Percentiles rank a stretch among this genome's conserved stretches.
Evolutionary conservation across 2,797 vertebrate genomes (phyloP).

Genomic region (Danio jaintianensis): DNA sequence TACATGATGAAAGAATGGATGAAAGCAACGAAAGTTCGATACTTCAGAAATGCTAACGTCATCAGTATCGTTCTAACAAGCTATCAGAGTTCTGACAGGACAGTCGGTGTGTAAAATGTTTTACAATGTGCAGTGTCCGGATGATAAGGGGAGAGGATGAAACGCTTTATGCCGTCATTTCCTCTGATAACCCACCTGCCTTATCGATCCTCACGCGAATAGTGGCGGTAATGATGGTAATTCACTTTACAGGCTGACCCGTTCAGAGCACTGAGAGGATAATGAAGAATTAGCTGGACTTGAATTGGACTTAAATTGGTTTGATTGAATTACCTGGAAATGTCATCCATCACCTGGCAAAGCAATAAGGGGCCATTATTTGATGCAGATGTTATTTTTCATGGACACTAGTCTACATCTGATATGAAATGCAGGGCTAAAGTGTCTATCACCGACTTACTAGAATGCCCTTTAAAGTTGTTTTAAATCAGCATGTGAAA

Average conservation of each 20-base stretch:
- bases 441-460: conserved; percentile 8
- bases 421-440: conserved; percentile 47
- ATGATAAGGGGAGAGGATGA: conserved; percentile 13
- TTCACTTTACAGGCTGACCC: conserved; percentile 54
- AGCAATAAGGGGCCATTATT: conserved; percentile 53
- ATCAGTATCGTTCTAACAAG: neutral
- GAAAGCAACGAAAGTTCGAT: too few relatives aligned
- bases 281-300: conserved; percentile 58
- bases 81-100: neutral
- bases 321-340: conserved; percentile 63
- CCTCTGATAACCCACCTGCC: conserved; percentile 57
- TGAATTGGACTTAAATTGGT: conserved; percentile 58
- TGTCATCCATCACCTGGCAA: conserved; percentile 59
- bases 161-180: conserved; percentile 47
- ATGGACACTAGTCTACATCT: conserved; percentile 50
- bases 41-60: neutral
- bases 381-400: conserved; percentile 44
- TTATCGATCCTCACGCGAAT: conserved; percentile 59
- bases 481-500: neutral
- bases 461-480: neutral
- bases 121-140: conserved; percentile 16
- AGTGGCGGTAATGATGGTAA: conserved; percentile 57
- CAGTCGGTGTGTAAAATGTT: neutral
- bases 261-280: conserved; percentile 55
- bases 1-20: too few relatives aligned